Evolutionary conservation across 1,140 invertebrate genomes (phyloP).

Genomic region (Aphidius gifuensis): DNA sequence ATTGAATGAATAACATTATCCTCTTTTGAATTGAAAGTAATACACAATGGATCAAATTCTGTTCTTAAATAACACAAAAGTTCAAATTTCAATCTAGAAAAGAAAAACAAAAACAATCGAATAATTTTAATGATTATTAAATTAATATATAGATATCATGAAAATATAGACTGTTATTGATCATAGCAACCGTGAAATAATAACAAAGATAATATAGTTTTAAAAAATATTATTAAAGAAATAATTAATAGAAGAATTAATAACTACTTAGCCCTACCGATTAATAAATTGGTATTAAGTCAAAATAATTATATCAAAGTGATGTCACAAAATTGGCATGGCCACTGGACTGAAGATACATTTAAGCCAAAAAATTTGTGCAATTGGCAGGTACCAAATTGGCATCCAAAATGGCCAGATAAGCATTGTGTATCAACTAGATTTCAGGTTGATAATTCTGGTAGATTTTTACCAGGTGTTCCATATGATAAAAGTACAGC

Average conservation of each 20-base stretch:
- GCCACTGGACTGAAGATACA: constrained; percentile 36
- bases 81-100: constrained; percentile 60
- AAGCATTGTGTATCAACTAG: constrained; percentile 36
- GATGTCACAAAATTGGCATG: constrained; percentile 44
- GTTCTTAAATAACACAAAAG: constrained; percentile 65
- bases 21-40: constrained; percentile 65
- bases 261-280: too few relatives aligned
- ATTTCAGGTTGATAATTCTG: constrained; percentile 35
- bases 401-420: constrained; percentile 36
- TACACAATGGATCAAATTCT: constrained; percentile 68
- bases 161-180: neutral
- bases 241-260: too few relatives aligned
- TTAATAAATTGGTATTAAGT: too few relatives aligned
- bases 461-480: constrained; percentile 28
- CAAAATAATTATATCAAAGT: neutral
- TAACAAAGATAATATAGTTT: too few relatives aligned
- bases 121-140: neutral
- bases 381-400: constrained; percentile 43
- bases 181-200: constrained; percentile 6
- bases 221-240: too few relatives aligned
- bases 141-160: neutral
- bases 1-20: constrained; percentile 69
- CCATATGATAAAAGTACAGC: constrained; percentile 24
- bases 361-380: constrained; percentile 35
- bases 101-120: constrained; percentile 18